phyloP scores from a whole-genome alignment of 2,888 invertebrate species.

The Strigamia transsilvanica region DNA sequence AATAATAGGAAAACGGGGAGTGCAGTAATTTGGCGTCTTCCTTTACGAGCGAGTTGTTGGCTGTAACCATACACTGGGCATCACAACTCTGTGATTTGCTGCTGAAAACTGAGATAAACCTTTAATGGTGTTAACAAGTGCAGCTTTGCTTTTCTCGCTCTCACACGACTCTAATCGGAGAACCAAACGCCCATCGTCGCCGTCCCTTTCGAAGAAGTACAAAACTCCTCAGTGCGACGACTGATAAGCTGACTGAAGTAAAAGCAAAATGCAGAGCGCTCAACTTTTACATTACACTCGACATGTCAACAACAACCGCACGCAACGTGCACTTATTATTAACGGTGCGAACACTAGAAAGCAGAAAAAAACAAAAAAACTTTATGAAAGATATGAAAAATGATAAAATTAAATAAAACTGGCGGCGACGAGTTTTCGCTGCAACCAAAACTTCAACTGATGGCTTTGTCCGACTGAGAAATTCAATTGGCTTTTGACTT shows the following conservation, averaged over 20 bases:
- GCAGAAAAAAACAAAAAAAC: not conserved
- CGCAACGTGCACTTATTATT: constrained; percentile 7
- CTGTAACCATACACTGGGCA: constrained; percentile 40
- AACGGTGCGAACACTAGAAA: not conserved
- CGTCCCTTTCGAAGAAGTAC: constrained; percentile 37
- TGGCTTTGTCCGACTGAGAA: not conserved
- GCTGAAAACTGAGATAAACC: constrained; percentile 49
- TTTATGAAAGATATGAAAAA: not conserved
- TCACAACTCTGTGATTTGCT: constrained; percentile 32
- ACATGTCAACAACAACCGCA: constrained; percentile 44
- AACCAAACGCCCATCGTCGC: constrained; percentile 32
- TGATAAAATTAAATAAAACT: not conserved
- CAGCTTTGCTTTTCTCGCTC: constrained; percentile 46
- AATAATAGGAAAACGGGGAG: constrained; percentile 39
- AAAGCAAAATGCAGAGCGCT: constrained; percentile 36
- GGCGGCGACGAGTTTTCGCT: not conserved
- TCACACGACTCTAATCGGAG: constrained; percentile 38
- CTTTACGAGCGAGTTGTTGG: constrained; percentile 47
- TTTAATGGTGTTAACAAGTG: constrained; percentile 49
- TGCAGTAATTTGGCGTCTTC: constrained; percentile 46
- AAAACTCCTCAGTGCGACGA: constrained; percentile 27
- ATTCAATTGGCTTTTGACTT: constrained; percentile 4
- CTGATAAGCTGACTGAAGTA: constrained; percentile 36
- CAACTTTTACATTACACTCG: constrained; percentile 40
- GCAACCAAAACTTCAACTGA: not conserved